Evolutionary conservation across 2,113 vertebrate genomes (phyloP).

Genomic region (Elephantulus edwardii): DNA sequence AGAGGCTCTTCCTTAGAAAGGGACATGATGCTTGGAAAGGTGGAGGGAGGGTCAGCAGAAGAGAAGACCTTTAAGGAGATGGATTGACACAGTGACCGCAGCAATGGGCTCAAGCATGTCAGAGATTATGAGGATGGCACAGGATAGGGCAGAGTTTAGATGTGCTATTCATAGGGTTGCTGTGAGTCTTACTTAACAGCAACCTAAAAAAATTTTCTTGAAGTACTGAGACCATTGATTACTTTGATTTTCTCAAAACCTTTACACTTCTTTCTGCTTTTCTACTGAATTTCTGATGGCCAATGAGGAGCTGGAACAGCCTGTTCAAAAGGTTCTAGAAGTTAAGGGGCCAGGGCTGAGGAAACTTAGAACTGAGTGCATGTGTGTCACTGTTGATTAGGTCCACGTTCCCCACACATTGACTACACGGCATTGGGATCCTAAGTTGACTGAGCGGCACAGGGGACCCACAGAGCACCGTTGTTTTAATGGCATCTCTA

Average conservation of each 20-base stretch:
- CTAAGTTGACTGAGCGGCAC: background rate
- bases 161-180: no score
- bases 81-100: no score
- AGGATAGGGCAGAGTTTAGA: no score
- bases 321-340: background rate
- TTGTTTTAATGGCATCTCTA: background rate
- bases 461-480: background rate
- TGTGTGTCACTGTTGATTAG: background rate
- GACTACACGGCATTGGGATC: background rate
- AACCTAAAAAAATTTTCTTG: no score
- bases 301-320: background rate
- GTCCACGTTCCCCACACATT: background rate
- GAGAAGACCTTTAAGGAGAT: no score
- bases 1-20: no score
- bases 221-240: background rate
- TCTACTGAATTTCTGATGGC: background rate
- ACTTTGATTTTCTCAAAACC: background rate
- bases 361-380: background rate
- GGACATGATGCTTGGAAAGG: no score
- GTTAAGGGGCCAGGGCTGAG: background rate
- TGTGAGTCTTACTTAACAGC: no score
- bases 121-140: no score
- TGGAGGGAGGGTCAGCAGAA: no score
- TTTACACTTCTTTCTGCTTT: background rate
- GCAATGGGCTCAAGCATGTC: no score